Base-by-base conservation (phyloP, 1,140 invertebrate species). In the Diuraphis noxia region DNA sequence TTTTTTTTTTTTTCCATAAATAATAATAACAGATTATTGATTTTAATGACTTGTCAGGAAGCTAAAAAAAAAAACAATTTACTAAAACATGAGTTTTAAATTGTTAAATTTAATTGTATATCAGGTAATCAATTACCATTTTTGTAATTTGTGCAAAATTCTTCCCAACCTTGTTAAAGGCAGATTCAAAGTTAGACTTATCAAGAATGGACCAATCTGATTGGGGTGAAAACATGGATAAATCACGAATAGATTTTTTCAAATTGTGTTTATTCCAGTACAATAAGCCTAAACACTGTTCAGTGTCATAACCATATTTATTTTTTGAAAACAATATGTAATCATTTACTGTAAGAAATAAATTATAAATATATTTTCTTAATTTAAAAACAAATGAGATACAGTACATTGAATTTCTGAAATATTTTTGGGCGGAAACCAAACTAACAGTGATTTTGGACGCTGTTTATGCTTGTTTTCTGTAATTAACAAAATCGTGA, bases 191-290 rank as follows among this genome's bases (percentile, higher is more conserved):
- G 38, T 99, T 94, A 84, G 99, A 98, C 95, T 99, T 99, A 93
- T 99, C 98, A 94, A 99, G 98, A 7, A 98, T 97, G 25, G 98
- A 98, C 98, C 98, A 99, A 93, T 99, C 98, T 43, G 98, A 98
- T 93, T 98, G 98, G 4, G 98, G 98, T 91, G 98, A 99, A 93
- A 99, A 99, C 94, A 99, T 99, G 25, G 98, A 97, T 92, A 99
- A 95, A 94, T 99, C 98, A 93, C 97, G 94, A 6, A 98, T 96
- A 9, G 98, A 98, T 93, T 97, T 96, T 92, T 98, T 97, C 63
- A 99, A 95, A 94, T 99, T 98, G 94, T 99, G 98, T 94, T 99
- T 98, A 93, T 99, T 98, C 98, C 98, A 99, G 94, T 98, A 99
- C 23, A 99, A 94, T 97, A 99, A 98, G 34, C 98, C 98, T 43